Evolutionary conservation across 2,113 vertebrate genomes (phyloP).

Genomic region (Merops nubicus): DNA sequence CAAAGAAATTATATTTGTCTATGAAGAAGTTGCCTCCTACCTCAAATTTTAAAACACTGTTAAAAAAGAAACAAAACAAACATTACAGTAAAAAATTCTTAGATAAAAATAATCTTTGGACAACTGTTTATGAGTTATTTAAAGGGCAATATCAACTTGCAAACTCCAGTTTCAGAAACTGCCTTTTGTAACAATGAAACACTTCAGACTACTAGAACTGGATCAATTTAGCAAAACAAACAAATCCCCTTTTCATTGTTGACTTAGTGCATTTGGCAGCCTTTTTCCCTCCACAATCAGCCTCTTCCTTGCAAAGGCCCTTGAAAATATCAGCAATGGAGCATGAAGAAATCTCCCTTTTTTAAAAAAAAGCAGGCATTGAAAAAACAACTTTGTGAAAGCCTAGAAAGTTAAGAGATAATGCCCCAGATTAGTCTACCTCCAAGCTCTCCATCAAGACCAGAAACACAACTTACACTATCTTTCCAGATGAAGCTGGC

Average conservation of each 20-base stretch:
- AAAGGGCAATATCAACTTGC: not conserved
- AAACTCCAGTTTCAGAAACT: not conserved
- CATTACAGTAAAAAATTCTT: not conserved
- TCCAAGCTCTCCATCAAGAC: not conserved
- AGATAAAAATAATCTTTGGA: not conserved
- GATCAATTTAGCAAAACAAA: slow-evolving; percentile 31
- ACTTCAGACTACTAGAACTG: not conserved
- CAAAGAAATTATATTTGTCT: not conserved
- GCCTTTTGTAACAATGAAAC: not conserved
- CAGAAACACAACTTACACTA: no score
- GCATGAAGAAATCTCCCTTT: accelerated
- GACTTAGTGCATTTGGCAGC: not conserved
- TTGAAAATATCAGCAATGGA: not conserved
- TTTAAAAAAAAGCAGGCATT: accelerated
- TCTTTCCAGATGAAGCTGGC: not conserved
- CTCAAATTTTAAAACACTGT: not conserved
- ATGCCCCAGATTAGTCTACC: not conserved
- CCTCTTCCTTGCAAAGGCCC: not conserved
- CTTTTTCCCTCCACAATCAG: not conserved
- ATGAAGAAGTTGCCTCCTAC: not conserved
- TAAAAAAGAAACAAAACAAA: not conserved
- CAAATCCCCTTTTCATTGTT: not conserved
- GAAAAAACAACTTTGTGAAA: not conserved
- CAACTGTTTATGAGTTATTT: not conserved
- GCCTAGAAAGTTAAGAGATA: not conserved